These are phyloP conservation scores for Pipistrellus pipistrellus DNA, from an alignment of 2,797 vertebrate genomes.

Conservation along the genomic window DNA sequence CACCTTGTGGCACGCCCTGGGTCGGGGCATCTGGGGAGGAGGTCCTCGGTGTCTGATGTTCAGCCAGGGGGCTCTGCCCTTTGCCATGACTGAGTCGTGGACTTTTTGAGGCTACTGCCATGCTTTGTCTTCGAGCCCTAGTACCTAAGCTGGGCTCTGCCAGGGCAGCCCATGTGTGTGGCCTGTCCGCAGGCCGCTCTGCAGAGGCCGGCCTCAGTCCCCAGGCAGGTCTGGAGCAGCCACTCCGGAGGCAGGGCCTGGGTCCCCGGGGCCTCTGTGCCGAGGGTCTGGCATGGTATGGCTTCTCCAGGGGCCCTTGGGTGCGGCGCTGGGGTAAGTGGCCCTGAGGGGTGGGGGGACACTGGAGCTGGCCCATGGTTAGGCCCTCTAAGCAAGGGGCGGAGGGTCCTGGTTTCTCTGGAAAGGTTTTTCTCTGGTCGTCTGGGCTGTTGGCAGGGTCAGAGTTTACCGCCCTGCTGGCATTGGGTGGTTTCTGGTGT, in stretches of 20 bases:
- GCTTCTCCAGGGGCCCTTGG: not conserved
- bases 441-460: not conserved
- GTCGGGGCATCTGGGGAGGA: not conserved
- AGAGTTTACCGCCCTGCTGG: not conserved
- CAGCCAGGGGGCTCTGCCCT: not conserved
- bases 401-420: not conserved
- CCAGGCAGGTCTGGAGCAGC: not conserved
- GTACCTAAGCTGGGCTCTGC: not conserved
- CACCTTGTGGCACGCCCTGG: no score
- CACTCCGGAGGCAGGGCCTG: not conserved
- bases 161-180: no score
- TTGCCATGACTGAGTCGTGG: rapidly evolving
- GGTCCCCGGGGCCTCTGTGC: no score
- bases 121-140: not conserved
- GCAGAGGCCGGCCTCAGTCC: no score
- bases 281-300: not conserved
- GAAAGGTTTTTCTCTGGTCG: not conserved
- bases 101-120: rapidly evolving
- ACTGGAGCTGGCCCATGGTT: rapidly evolving
- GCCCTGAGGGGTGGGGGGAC: no score
- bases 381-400: not conserved
- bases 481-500: not conserved
- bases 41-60: rapidly evolving
- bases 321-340: rapidly evolving
- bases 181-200: not conserved